Conservation (phyloP, 2,888 invertebrate genomes). For the Barypeithes pellucidus region DNA sequence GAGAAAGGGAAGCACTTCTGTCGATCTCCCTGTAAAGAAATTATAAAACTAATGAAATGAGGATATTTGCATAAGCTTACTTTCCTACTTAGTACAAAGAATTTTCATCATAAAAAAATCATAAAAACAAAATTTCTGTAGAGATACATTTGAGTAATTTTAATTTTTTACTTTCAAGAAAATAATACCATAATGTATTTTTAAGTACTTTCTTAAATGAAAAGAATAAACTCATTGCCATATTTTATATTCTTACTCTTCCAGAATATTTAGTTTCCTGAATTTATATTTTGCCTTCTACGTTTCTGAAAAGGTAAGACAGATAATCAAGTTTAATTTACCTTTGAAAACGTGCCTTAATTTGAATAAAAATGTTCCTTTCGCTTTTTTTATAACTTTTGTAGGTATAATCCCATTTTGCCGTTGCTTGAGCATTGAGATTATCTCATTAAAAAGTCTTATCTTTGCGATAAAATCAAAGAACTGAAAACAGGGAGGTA, state of each 20-base stretch:
- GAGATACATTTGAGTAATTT: too few species aligned
- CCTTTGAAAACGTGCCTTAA: constrained; percentile 11
- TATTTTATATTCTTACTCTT: constrained; percentile 1
- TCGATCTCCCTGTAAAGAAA: too few species aligned
- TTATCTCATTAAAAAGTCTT: too few species aligned
- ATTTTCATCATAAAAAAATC: too few species aligned
- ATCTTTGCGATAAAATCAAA: too few species aligned
- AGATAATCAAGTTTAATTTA: constrained; percentile 8
- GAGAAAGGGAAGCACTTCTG: too few species aligned
- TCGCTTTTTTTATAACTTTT: not conserved
- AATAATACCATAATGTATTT: not conserved
- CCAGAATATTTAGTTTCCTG: constrained; percentile 1
- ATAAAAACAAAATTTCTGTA: too few species aligned
- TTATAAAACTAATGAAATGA: too few species aligned
- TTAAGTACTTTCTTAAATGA: not conserved
- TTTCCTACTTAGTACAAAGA: too few species aligned
- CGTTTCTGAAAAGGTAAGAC: not conserved
- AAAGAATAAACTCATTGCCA: not conserved
- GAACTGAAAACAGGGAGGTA: too few species aligned
- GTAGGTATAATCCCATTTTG: not conserved
- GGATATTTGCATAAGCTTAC: too few species aligned
- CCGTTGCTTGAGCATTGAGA: not conserved
- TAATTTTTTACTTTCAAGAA: not conserved
- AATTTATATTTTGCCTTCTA: not conserved
- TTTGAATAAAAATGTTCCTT: constrained; percentile 4